phyloP scores from a whole-genome alignment of 2,888 invertebrate species.

The Scaptomyza caliginosa region DNA sequence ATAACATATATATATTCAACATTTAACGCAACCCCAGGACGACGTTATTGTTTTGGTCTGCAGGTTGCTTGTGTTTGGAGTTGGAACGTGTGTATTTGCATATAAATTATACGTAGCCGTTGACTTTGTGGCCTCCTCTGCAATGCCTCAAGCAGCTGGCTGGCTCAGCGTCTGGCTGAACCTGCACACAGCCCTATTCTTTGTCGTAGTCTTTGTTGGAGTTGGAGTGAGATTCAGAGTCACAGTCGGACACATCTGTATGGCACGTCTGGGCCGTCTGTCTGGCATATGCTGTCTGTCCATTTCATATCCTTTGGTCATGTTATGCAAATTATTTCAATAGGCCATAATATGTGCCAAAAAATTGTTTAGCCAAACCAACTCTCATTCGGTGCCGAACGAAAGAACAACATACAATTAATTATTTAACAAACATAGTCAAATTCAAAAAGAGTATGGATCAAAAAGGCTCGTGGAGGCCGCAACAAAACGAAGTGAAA shows the following conservation, averaged over 20 bases:
- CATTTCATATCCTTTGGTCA: conserved; percentile 72
- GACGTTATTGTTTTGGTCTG: conserved; percentile 53
- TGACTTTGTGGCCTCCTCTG: conserved; percentile 73
- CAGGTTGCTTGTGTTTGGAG: conserved; percentile 58
- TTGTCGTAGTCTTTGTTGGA: background rate
- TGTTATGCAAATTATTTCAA: conserved; percentile 76
- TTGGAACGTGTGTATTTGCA: conserved; percentile 75
- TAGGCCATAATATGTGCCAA: conserved; percentile 74
- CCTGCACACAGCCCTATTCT: conserved; percentile 2
- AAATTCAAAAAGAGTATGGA: background rate
- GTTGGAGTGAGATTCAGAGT: background rate
- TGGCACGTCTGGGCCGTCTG: conserved; percentile 40
- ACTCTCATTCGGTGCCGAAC: conserved; percentile 46
- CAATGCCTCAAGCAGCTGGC: conserved; percentile 69
- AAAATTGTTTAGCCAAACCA: conserved; percentile 68
- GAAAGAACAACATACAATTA: conserved; percentile 73
- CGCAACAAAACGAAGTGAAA: conserved; percentile 30
- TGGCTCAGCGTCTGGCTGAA: conserved; percentile 39
- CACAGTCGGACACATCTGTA: conserved; percentile 36
- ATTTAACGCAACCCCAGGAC: conserved; percentile 7
- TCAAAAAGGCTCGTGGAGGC: background rate
- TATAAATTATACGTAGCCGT: conserved; percentile 77
- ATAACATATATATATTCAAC: background rate
- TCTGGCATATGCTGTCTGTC: conserved; percentile 68
- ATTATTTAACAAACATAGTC: conserved; percentile 68